Evolutionary conservation across 2,113 vertebrate genomes (phyloP).

Genomic region (Saccopteryx leptura): DNA sequence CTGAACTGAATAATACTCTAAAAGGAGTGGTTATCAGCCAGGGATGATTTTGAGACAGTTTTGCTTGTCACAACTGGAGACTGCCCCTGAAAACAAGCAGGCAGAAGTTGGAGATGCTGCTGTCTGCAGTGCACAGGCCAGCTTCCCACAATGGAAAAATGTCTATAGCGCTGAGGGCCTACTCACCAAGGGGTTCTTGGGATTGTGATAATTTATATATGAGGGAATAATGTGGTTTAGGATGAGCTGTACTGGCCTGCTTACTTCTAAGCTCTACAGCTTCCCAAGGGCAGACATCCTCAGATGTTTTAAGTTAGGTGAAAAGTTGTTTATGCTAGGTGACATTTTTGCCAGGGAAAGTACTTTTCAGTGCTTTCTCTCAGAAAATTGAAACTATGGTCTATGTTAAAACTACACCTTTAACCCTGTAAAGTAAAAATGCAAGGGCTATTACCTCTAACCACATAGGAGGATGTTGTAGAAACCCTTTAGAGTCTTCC

Average conservation of each 20-base stretch:
- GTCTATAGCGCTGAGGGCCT: rapidly evolving
- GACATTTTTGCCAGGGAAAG: slow-evolving; percentile 17
- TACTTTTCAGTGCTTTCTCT: neutral
- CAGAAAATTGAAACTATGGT: neutral
- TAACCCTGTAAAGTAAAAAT: neutral
- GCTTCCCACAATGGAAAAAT: neutral
- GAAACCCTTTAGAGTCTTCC: neutral
- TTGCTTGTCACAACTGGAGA: neutral
- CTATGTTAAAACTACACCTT: neutral
- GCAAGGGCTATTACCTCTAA: neutral
- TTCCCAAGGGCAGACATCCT: neutral
- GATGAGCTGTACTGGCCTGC: neutral
- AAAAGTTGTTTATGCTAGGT: neutral
- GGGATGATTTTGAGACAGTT: neutral
- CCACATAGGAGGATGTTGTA: neutral
- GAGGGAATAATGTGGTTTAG: neutral
- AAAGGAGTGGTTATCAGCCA: neutral
- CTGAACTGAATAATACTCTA: neutral
- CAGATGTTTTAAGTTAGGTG: neutral
- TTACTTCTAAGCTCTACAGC: neutral
- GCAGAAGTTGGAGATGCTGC: neutral
- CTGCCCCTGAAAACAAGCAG: neutral
- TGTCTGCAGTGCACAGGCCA: rapidly evolving
- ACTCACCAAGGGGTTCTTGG: neutral
- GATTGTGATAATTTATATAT: neutral